phyloP scores from a whole-genome alignment of 2,797 vertebrate species.

The Myripristis jacobus region DNA sequence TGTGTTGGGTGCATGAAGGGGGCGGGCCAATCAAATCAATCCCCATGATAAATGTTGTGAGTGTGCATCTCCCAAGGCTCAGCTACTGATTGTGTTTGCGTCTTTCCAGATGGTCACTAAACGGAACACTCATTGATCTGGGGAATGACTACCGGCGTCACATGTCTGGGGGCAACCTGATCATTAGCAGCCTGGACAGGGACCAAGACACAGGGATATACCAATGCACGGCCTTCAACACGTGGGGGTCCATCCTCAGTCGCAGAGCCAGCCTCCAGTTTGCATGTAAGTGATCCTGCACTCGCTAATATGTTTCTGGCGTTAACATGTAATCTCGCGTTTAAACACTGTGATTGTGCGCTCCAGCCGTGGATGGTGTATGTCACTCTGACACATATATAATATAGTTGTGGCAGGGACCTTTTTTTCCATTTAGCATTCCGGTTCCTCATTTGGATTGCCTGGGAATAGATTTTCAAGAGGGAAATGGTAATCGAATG shows the following conservation, averaged over 20 bases:
- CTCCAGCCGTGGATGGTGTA: slow-evolving; percentile 38
- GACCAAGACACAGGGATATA: slow-evolving; percentile 87
- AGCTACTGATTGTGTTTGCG: slow-evolving; percentile 86
- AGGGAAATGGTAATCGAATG: slow-evolving; percentile 76
- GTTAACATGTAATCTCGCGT: neutral
- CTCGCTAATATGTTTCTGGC: slow-evolving; percentile 32
- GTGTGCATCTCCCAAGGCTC: slow-evolving; percentile 69
- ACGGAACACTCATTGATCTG: slow-evolving; percentile 88
- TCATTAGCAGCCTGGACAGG: slow-evolving; percentile 86
- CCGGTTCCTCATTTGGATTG: slow-evolving; percentile 66
- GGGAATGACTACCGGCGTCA: slow-evolving; percentile 85
- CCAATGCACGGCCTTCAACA: slow-evolving; percentile 87
- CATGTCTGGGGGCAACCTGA: slow-evolving; percentile 86
- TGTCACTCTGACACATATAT: slow-evolving; percentile 36
- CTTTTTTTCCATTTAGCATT: slow-evolving; percentile 40
- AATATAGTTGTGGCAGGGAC: slow-evolving; percentile 15
- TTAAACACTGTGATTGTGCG: slow-evolving; percentile 21
- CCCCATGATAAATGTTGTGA: slow-evolving; percentile 75
- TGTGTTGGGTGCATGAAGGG: slow-evolving; percentile 67
- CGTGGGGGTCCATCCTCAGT: slow-evolving; percentile 85
- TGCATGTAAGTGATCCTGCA: slow-evolving; percentile 86
- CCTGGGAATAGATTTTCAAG: slow-evolving; percentile 70
- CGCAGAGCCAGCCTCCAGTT: slow-evolving; percentile 87
- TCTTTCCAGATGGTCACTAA: slow-evolving; percentile 92
- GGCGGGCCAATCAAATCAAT: slow-evolving; percentile 75